A percentile compares a stretch with the other conserved stretches of the same genome.
phyloP scores from a whole-genome alignment of 2,888 invertebrate species.

The Mystacides longicornis region DNA sequence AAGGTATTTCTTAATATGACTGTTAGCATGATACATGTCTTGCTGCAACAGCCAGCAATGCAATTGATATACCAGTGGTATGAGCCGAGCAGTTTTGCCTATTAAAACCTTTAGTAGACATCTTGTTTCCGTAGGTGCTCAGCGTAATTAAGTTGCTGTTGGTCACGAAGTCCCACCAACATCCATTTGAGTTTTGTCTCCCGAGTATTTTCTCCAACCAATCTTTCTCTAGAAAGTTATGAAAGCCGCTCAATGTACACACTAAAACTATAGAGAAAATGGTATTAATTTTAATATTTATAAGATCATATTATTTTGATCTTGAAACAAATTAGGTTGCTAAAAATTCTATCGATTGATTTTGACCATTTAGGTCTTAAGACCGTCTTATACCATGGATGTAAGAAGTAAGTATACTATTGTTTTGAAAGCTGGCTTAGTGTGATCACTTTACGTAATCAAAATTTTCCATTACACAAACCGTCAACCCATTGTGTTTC shows the following conservation, averaged over 20 bases:
- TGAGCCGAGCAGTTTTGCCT: conserved; percentile 34
- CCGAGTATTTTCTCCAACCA: conserved; percentile 13
- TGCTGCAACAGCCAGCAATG: conserved; percentile 29
- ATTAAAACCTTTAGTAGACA: conserved; percentile 45
- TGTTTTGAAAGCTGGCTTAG: no score
- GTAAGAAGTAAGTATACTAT: no score
- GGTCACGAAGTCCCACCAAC: conserved; percentile 13
- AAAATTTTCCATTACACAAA: no score
- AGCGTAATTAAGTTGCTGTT: conserved; percentile 27
- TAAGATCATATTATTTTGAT: background rate
- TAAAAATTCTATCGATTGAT: no score
- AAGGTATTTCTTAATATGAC: background rate
- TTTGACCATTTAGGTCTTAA: no score
- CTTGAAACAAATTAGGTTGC: background rate
- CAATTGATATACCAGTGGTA: conserved; percentile 32
- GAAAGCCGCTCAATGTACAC: conserved; percentile 17
- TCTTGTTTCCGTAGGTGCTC: conserved; percentile 33
- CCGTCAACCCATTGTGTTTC: no score
- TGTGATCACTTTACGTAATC: no score
- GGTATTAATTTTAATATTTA: conserved; percentile 1
- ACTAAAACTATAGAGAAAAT: conserved; percentile 17
- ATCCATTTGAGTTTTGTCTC: conserved; percentile 18
- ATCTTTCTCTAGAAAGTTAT: conserved; percentile 4
- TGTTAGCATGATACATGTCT: background rate
- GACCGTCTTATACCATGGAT: no score